Evolutionary conservation across 2,797 vertebrate genomes (phyloP), one percentile per base, ranked within the genome.

Genomic region (Danio albolineatus): DNA sequence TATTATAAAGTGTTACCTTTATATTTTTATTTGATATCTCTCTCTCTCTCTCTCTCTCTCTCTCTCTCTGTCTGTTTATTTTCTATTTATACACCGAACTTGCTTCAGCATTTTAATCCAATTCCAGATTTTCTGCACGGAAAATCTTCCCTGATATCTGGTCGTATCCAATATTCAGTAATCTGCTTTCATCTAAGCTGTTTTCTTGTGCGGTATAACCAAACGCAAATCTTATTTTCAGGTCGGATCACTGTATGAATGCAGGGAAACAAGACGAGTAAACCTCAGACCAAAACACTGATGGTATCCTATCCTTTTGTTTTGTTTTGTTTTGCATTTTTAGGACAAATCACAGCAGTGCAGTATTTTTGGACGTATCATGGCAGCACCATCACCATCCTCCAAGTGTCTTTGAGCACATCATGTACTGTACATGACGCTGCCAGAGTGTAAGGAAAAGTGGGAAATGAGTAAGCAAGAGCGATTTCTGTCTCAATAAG

Each of bases 401-500:
- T 54, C 12, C 10, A 54, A 72, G 17, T 57, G 19, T 9, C 38
- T 19, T 66, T 46, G 62, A 46, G 43, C 28, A 73, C 54, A 56
- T 16, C 69, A 43, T 57, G 53, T 57, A 54, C 53, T 28, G 39
- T 71, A 72, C 62, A 66, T 9, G 4, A 36, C 36, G 57, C 21
- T 14, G n/a, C 39, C 10, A 67, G 14, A 48, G 61, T 44, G 5
- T 53, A 53, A 60, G 19, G 59, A 39, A 79, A 64, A 39, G 48
- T 67, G 74, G 6, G 10, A 66, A 59, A 64, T 44, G 36, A 41
- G 64, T 62, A 12, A 75, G 38, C 16, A n/a, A 36, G 39, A 19
- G 16, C 46, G 61, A 83, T 85, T 70, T 83, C 48, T 65, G 44
- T 80, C 39, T 75, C 66, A 78, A 77, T 73, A 77, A 74, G 49